Evolutionary conservation across 2,113 vertebrate species (phyloP), one percentile per base, ranked within the genome.

Genomic region (Platichthys stellatus): DNA sequence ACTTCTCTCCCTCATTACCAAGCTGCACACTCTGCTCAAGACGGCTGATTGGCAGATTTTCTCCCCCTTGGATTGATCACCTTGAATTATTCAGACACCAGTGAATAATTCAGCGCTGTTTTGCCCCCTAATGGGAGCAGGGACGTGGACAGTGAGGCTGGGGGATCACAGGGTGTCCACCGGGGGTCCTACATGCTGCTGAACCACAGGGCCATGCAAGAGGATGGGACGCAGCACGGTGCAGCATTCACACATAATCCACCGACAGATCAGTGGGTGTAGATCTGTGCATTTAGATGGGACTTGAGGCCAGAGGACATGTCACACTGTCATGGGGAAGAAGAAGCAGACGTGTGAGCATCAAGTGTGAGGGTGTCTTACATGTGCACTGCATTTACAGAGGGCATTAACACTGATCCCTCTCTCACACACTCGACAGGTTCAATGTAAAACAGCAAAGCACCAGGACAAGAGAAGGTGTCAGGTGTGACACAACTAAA

Each of bases 21-120:
- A 43, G n/a, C 56, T 74, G 62, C 59, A 60, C 21, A 49, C 67
- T 43, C 10, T 28, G 35, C 40, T 73, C 17, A 26, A 59, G 53
- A 82, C 53, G 61, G 40, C 54, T 71, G 28, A 78, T 53, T 54
- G 79, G 54, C 24, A 63, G 47, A 49, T 64, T 68, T 69, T 58
- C 53, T 76, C 66, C 49, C 7, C 17, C 17, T 18, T 8, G 54
- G 21, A 65, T 84, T 70, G 64, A 80, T 69, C 35, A 64, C 60
- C 58, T 72, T 92, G 78, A 91, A 92, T 91, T 88, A 91, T 93
- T 89, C 72, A 91, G 71, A 78, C 78, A 23, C 11, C n/a, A 8
- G 73, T 92, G 76, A 93, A 92, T 92, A 86, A 92, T 93, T 92
- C 69, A 92, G 63, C 47, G 57, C 73, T 35, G 49, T 85, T 80